A percentile compares a stretch with the other conserved stretches of the same genome.
Conservation (phyloP, 1,140 invertebrate species). For the Macrobrachium nipponense region DNA sequence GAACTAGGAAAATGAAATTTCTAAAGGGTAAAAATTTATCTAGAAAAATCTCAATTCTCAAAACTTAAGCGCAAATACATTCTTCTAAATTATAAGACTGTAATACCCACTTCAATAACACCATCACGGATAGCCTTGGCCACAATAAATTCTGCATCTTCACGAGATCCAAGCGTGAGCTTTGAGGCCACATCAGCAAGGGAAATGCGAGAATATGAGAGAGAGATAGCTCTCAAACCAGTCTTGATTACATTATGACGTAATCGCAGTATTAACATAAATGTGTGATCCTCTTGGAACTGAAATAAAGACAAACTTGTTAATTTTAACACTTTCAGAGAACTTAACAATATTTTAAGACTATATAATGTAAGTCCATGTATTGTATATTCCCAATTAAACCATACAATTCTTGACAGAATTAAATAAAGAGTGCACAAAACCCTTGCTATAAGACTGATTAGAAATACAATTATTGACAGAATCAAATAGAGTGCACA, state of each 20-base stretch:
- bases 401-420: too few relatives aligned
- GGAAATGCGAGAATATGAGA: constrained; percentile 97
- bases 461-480: too few relatives aligned
- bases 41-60: too few relatives aligned
- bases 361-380: not conserved
- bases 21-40: too few relatives aligned
- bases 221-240: constrained; percentile 94
- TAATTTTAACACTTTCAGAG: not conserved
- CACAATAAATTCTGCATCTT: constrained; percentile 99
- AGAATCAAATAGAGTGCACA: too few relatives aligned
- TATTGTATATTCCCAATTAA: too few relatives aligned
- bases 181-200: constrained; percentile 94
- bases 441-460: too few relatives aligned
- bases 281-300: constrained; percentile 83
- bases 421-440: too few relatives aligned
- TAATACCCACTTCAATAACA: constrained; percentile 91
- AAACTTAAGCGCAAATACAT: too few relatives aligned
- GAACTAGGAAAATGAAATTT: too few relatives aligned
- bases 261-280: constrained; percentile 91
- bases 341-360: not conserved
- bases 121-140: constrained; percentile 99
- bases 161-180: constrained; percentile 90
- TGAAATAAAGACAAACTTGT: constrained; percentile 66
- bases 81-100: too few relatives aligned
- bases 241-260: constrained; percentile 99